Percentiles rank a stretch among this genome's conserved stretches.
Evolutionary conservation across 2,888 invertebrate species (phyloP).

Genomic region (Drosophila lutescens): DNA sequence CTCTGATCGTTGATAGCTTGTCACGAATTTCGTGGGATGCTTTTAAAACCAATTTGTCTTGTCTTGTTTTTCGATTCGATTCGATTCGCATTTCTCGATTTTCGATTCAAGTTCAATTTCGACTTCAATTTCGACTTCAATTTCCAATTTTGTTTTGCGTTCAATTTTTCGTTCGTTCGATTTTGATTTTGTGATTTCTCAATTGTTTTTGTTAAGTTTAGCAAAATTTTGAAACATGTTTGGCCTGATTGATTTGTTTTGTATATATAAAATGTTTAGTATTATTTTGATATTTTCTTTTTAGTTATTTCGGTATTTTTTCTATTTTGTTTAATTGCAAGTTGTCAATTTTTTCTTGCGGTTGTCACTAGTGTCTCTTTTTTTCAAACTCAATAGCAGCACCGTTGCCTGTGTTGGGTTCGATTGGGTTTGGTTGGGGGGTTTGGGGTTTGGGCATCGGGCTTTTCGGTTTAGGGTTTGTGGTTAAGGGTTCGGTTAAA

Average conservation of each 20-base stretch:
- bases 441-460: slow-evolving; percentile 7
- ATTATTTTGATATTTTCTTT: slow-evolving; percentile 57
- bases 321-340: slow-evolving; percentile 57
- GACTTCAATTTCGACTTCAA: slow-evolving; percentile 35
- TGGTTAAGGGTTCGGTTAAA: slow-evolving; percentile 7
- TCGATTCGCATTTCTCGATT: slow-evolving; percentile 9
- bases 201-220: slow-evolving; percentile 53
- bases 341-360: slow-evolving; percentile 56
- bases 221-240: slow-evolving; percentile 84
- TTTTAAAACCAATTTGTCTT: slow-evolving; percentile 68
- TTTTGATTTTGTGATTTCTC: slow-evolving; percentile 8
- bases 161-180: slow-evolving; percentile 38
- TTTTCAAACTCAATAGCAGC: slow-evolving; percentile 80
- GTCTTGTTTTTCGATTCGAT: slow-evolving; percentile 21
- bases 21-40: slow-evolving; percentile 44
- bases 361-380: slow-evolving; percentile 85
- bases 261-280: slow-evolving; percentile 68
- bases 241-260: slow-evolving; percentile 84
- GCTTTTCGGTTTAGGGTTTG: background rate
- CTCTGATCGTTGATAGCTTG: slow-evolving; percentile 29
- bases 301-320: slow-evolving; percentile 35
- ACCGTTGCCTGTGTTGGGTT: slow-evolving; percentile 70
- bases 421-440: slow-evolving; percentile 41
- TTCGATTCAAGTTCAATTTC: slow-evolving; percentile 20
- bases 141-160: slow-evolving; percentile 43